Base-by-base conservation (phyloP, 2,797 vertebrate genomes). In the Clarias fuscus region DNA sequence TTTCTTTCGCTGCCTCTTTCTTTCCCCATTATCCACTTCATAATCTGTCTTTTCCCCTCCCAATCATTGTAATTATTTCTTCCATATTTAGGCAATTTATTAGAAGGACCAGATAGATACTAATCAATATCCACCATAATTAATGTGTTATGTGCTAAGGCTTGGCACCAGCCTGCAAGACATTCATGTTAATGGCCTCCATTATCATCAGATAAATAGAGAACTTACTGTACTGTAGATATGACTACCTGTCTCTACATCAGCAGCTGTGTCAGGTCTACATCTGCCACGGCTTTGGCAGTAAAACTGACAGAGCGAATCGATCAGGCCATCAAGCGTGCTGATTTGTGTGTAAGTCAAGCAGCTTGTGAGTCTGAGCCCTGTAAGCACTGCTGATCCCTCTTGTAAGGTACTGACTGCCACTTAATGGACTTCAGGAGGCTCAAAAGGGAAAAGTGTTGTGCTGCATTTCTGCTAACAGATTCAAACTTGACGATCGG, bases 301-400 rank as follows among this genome's bases (percentile, higher is more conserved):
- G 61, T 70, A 88, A 79, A 85, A 62, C 48, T 1, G 18, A 61
- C 18, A 70, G 82, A 82, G 77, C 80, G 64, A 86, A 88, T 90
- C 75, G 83, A 79, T 84, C 80, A 84, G 83, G 61, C 85, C 87
- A 88, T 88, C 89, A 65, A 72, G 88, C 61, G 58, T 15, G 27
- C 64, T 86, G 76, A 87, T 82, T 81, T 76, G 71, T 87, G 86
- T 75, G 64, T 82, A 84, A 88, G 82, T 83, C 87, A 33, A 24
- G 81, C 71, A 48, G 72, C 71, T 65, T 10, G 40, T 87, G 64
- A n/a, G 83, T 27, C 24, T 84, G 86, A 88, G 83, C 58, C 30
- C 43, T 61, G 71, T 88, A 84, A 86, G 81, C 82, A 84, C 85
- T 70, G 58, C 84, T 84, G 89, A 90, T 87, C 88, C 84, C 67